These are phyloP conservation scores for Tetanocera ferruginea DNA, from an alignment of 2,888 invertebrate genomes.

Conservation along the genomic window DNA sequence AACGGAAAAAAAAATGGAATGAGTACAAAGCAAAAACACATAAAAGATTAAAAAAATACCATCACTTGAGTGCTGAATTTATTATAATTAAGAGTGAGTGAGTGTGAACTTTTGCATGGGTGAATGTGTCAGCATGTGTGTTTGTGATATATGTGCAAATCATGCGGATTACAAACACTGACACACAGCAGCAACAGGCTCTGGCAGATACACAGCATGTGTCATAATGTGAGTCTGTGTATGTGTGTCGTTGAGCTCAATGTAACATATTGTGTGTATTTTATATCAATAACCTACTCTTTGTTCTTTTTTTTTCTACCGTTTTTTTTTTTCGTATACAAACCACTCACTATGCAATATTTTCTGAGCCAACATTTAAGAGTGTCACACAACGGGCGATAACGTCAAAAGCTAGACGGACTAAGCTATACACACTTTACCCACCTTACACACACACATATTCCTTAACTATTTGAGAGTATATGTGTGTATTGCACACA, in stretches of 20 bases:
- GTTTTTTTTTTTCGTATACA: not conserved
- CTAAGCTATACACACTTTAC: not conserved
- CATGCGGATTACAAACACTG: constrained; percentile 34
- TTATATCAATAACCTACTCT: not conserved
- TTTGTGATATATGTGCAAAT: constrained; percentile 22
- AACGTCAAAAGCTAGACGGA: constrained; percentile 8
- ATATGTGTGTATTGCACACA: not conserved
- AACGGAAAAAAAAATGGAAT: not conserved
- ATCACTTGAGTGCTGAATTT: not conserved
- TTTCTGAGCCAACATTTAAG: not conserved
- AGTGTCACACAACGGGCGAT: constrained; percentile 7
- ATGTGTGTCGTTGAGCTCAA: constrained; percentile 5
- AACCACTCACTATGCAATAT: not conserved
- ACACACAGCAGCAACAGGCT: too few relatives aligned
- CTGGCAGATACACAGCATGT: constrained; percentile 45
- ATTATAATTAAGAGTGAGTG: not conserved
- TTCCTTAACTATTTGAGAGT: not conserved
- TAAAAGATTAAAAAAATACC: not conserved
- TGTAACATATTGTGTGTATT: constrained; percentile 22
- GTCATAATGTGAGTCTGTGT: constrained; percentile 34
- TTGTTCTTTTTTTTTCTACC: not conserved
- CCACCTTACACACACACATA: not conserved
- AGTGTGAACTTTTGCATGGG: not conserved
- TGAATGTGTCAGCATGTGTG: not conserved
- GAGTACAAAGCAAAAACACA: not conserved